These are phyloP conservation scores for Halisarca cf. caerulea DNA, from an alignment of 37 sponge, comb jelly and placozoan species.

Conservation along the genomic window DNA sequence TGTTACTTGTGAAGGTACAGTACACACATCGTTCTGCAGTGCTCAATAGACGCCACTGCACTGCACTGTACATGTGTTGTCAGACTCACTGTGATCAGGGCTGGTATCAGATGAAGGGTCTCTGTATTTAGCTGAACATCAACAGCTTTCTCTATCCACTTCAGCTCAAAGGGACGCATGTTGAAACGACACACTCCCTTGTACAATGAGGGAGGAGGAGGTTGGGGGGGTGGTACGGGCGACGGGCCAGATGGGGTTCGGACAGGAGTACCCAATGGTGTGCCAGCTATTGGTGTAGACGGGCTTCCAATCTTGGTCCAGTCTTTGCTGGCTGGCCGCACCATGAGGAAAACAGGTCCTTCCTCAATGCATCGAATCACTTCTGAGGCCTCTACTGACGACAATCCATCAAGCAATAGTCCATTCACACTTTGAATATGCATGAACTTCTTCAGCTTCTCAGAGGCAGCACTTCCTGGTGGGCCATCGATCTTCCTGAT, in stretches of 20 bases:
- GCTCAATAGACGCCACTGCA: too few relatives aligned
- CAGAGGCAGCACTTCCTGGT: not conserved
- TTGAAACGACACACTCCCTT: conserved; percentile 14
- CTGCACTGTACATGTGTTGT: too few relatives aligned
- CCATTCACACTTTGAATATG: conserved; percentile 78
- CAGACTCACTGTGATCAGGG: conserved; percentile 2
- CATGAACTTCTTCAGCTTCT: conserved; percentile 49
- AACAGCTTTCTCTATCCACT: not conserved
- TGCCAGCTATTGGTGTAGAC: not conserved
- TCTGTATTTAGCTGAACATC: not conserved
- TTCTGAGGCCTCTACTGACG: conserved; percentile 35
- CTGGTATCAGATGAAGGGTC: not conserved
- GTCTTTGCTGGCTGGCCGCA: not conserved
- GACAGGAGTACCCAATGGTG: not conserved
- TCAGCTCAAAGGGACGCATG: conserved; percentile 1
- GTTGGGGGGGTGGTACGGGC: not conserved
- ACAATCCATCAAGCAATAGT: conserved; percentile 57
- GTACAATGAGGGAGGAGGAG: not conserved
- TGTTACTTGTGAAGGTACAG: too few relatives aligned
- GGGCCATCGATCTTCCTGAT: not conserved
- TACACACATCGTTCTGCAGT: too few relatives aligned
- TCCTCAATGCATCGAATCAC: conserved; percentile 15
- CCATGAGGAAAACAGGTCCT: conserved; percentile 20
- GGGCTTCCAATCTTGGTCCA: not conserved
- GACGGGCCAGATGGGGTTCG: too few relatives aligned